Conservation (phyloP, 2,888 invertebrate genomes). For the Drosophila histrio region DNA sequence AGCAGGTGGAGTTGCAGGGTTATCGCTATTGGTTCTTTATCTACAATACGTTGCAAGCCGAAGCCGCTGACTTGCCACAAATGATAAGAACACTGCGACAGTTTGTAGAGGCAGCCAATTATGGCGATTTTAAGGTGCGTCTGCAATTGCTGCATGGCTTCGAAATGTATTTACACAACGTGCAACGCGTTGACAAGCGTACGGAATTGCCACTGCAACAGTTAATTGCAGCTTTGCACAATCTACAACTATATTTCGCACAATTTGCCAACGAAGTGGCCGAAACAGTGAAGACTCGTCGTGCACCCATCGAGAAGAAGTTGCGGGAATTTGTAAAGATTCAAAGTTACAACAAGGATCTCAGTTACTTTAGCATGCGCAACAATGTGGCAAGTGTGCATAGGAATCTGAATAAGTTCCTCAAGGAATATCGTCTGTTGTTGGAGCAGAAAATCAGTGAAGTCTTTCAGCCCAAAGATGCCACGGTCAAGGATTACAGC, state of each 20-base stretch:
- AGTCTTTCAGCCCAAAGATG: constrained; percentile 83
- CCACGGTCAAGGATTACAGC: constrained; percentile 80
- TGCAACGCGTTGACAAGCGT: constrained; percentile 63
- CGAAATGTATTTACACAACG: constrained; percentile 90
- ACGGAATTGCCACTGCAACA: constrained; percentile 15
- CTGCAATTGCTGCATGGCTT: constrained; percentile 91
- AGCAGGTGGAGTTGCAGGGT: constrained; percentile 88
- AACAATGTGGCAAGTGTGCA: constrained; percentile 95
- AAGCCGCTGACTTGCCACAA: constrained; percentile 58
- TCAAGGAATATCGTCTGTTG: constrained; percentile 91
- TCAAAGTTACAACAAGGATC: constrained; percentile 96
- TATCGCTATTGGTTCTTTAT: constrained; percentile 96
- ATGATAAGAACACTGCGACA: constrained; percentile 88
- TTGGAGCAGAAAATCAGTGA: constrained; percentile 82
- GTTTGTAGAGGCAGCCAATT: constrained; percentile 92
- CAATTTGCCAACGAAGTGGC: constrained; percentile 90
- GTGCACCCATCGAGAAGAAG: constrained; percentile 95
- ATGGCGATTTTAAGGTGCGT: constrained; percentile 93
- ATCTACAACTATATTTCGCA: constrained; percentile 92
- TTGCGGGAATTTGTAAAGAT: constrained; percentile 97
- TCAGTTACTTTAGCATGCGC: constrained; percentile 96
- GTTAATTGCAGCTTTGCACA: constrained; percentile 90
- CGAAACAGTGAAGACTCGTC: constrained; percentile 87
- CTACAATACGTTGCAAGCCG: constrained; percentile 87
- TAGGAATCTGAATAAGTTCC: constrained; percentile 92